Base-by-base conservation (phyloP, 1,140 invertebrate species). In the Diabrotica undecimpunctata region DNA sequence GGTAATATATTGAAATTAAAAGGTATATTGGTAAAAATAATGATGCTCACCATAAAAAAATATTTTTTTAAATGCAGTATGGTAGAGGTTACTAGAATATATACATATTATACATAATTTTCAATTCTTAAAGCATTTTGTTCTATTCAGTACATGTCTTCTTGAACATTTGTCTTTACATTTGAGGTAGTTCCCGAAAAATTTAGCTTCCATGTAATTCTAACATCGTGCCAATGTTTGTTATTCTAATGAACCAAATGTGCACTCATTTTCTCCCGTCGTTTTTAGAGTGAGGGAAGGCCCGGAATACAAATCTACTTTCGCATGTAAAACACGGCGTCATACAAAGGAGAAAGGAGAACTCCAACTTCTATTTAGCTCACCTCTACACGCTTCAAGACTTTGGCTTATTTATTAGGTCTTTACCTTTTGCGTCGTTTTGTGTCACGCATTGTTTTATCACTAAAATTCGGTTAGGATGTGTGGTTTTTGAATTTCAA, bases 271-370 rank as follows among this genome's bases (percentile, higher is more conserved):
- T 46, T 10, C 41, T 46, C 41, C 8, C 41, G n/a, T 8, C n/a
- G n/a, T 10, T 46, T 46, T 46, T 46, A 46, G 41, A 46, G 41
- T 46, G 41, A 46, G 41, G 41, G 51, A 60, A 52, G 51, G 64
- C 50, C 58, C 35, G 64, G 57, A 65, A 62, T 54, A 62, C 53
- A 62, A 54, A 62, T 62, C 36, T 62, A 62, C 59, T 51, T 52
- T 61, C 59, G 50, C 61, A 54, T 39, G 53, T 54, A 54, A 54
- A 53, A 62, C 61, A 62, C 53, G 50, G 25, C 58, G 12, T 60
- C 58, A 11, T 6, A 60, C 58, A 35, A 60, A 60, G 13, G 58
- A 41, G 58, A 13, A 46, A n/a, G 8, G 8, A 35, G 12, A 54
- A 13, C 25, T 54, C 53, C 53, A 35, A 35, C 53, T 13, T 13